Percentiles rank a stretch among this genome's conserved stretches.
phyloP scores from a whole-genome alignment of 2,888 invertebrate genomes.

The Bimastos eiseni region DNA sequence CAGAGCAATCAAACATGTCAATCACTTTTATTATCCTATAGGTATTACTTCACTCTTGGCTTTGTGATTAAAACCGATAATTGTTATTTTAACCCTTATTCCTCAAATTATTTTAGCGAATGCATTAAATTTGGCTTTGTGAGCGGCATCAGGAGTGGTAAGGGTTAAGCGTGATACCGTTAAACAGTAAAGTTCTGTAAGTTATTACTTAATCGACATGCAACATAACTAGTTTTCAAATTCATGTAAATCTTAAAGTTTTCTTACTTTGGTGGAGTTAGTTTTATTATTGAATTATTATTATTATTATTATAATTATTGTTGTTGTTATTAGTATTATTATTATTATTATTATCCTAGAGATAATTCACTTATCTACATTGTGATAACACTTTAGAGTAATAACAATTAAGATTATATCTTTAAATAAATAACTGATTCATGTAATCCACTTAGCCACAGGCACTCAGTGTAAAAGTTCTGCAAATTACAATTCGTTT shows the following conservation, averaged over 20 bases:
- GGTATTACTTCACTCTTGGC: constrained; percentile 20
- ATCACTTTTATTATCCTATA: constrained; percentile 34
- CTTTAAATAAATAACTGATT: background rate
- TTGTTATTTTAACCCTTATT: too few species aligned
- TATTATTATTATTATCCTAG: constrained; percentile 36
- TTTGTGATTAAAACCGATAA: background rate
- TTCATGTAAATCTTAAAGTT: background rate
- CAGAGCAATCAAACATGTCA: constrained; percentile 56
- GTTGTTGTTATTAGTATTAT: constrained; percentile 4
- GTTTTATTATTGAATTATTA: constrained; percentile 7
- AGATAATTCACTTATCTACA: constrained; percentile 27
- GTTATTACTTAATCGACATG: background rate
- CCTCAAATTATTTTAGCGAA: too few species aligned
- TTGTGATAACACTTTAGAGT: background rate
- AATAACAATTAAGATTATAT: background rate
- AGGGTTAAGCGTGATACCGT: background rate
- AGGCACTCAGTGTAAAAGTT: background rate
- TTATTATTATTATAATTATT: constrained; percentile 18
- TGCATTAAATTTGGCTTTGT: too few species aligned
- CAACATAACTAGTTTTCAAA: background rate
- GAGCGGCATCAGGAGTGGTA: too few species aligned
- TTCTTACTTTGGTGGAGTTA: background rate
- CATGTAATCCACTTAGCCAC: background rate
- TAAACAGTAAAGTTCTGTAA: background rate
- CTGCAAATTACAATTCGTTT: background rate